Evolutionary conservation across 2,888 invertebrate species (phyloP).

Genomic region (Drosophila affinis): DNA sequence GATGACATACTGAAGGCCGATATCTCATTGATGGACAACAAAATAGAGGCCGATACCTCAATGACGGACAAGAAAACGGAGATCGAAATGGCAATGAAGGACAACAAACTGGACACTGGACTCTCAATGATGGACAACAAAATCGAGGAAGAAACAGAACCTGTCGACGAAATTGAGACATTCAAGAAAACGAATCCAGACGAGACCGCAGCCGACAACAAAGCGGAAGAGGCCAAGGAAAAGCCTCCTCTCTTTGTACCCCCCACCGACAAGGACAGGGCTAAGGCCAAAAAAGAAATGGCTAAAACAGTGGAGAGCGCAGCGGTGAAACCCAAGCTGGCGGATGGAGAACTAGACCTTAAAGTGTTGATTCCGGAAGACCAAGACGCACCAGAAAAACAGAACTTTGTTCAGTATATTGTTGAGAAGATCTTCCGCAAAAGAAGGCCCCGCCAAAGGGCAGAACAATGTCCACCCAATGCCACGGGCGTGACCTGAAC

Average conservation of each 20-base stretch:
- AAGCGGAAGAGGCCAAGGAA: background rate
- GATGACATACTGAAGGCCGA: no score
- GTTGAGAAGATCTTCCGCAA: constrained; percentile 30
- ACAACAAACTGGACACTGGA: no score
- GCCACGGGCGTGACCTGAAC: constrained; percentile 8
- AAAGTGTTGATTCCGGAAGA: constrained; percentile 8
- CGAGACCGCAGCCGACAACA: background rate
- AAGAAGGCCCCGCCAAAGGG: constrained; percentile 10
- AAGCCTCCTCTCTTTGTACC: background rate
- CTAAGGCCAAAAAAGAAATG: background rate
- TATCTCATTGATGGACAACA: no score
- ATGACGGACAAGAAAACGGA: background rate
- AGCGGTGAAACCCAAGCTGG: constrained; percentile 1
- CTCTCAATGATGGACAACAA: no score
- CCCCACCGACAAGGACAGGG: background rate
- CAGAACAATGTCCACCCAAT: constrained; percentile 23
- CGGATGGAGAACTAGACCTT: constrained; percentile 30
- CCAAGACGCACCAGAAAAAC: background rate
- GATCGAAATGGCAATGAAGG: no score
- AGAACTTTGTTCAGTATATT: constrained; percentile 8
- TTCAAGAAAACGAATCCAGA: background rate
- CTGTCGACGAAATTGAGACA: background rate
- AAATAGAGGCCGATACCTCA: no score
- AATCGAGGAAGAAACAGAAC: background rate
- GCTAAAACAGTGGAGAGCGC: no score